Base-by-base conservation (phyloP, 2,888 invertebrate species). In the Xestoiulus laeticollis region DNA sequence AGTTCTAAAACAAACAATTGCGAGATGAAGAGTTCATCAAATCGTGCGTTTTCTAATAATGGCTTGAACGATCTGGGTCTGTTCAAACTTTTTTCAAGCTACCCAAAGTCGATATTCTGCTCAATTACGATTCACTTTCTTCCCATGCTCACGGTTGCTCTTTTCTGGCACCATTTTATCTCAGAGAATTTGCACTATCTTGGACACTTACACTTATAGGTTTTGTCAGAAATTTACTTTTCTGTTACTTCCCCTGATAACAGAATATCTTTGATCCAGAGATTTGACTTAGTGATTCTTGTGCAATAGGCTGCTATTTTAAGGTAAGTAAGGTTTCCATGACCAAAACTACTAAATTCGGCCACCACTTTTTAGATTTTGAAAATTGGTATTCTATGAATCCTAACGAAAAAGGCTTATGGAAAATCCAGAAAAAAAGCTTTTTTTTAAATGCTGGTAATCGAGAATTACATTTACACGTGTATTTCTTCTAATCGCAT, bases 101-200 rank as follows among this genome's bases (percentile, higher is more conserved):
- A 12, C 26, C n/a, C 26, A 3, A 68, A 14, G 78, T 26, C 26
- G 68, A 78, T 78, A 78, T 78, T 78, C 78, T 78, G 78, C 78
- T 78, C 78, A 78, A 78, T 78, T 78, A 78, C 30, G 78, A 78
- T 78, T 78, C 78, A 78, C 78, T 78, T 26, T 78, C 78, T 78
- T 78, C 78, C 78, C 78, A 78, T 78, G 78, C 78, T 78, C 78
- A 78, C 78, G 78, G 78, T 78, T 30, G 78, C 78, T 78, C 78
- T 30, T 68, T 26, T 26, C 26, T 26, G 78, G 78, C 78, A 14
- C 30, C 78, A 78, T 30, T 16, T 78, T 78, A 78, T 78, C 78
- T 78, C 78, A 78, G 78, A 78, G 78, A 78, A 78, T 30, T n/a
- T 30, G 78, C 78, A 78, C 78, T 12, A 30, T 30, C 30, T 30